These are phyloP conservation scores for Stenichneumon culpator DNA, from an alignment of 2,888 invertebrate species.

Conservation along the genomic window DNA sequence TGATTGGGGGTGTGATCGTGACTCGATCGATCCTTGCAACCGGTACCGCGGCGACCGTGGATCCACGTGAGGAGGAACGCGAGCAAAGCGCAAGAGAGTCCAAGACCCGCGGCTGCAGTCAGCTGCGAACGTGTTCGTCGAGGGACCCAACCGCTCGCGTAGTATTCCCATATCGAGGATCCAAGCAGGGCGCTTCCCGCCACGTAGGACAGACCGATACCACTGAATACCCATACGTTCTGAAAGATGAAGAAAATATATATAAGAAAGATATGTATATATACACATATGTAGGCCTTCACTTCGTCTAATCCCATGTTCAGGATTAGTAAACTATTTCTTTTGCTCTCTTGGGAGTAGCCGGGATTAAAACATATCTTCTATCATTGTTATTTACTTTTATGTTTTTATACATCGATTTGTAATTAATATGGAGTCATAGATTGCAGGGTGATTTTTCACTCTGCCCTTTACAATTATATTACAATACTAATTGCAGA, in stretches of 20 bases:
- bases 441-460: too few species aligned
- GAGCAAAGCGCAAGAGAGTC: constrained; percentile 82
- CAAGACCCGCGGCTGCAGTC: constrained; percentile 81
- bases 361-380: too few species aligned
- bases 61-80: constrained; percentile 83
- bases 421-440: too few species aligned
- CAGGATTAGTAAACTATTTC: too few species aligned
- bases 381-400: too few species aligned
- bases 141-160: constrained; percentile 90
- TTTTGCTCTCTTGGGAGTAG: too few species aligned
- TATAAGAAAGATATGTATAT: too few species aligned
- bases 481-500: too few species aligned
- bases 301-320: too few species aligned
- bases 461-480: too few species aligned
- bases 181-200: constrained; percentile 89
- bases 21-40: constrained; percentile 76
- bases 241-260: constrained; percentile 79
- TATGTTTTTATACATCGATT: too few species aligned
- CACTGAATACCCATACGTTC: constrained; percentile 91
- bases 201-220: constrained; percentile 90
- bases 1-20: constrained; percentile 80
- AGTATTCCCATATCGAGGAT: constrained; percentile 89
- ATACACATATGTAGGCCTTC: too few species aligned
- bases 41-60: constrained; percentile 78
- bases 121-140: constrained; percentile 91